These are phyloP conservation scores for Tenebrio molitor DNA, from an alignment of 1,140 invertebrate species.

Conservation along the genomic window DNA sequence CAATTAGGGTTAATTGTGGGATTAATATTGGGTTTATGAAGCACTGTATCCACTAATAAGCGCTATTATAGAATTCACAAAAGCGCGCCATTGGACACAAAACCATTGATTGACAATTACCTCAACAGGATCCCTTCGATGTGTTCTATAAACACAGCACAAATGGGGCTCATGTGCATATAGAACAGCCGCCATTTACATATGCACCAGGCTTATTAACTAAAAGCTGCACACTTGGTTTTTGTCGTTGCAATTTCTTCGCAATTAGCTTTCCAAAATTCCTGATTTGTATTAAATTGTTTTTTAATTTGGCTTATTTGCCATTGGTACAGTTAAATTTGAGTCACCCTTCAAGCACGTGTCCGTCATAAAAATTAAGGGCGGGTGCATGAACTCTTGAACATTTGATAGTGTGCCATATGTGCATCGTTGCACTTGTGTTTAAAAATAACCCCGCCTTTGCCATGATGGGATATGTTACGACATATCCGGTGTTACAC, in stretches of 20 bases:
- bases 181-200: constrained; percentile 1
- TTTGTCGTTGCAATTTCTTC: too few species aligned
- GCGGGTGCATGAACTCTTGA: constrained; percentile 21
- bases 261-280: too few species aligned
- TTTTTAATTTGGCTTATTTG: background rate
- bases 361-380: constrained; percentile 7
- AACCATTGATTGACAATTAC: constrained; percentile 35
- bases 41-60: background rate
- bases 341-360: constrained; percentile 19
- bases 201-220: constrained; percentile 32
- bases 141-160: constrained; percentile 22
- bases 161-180: constrained; percentile 37
- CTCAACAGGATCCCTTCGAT: constrained; percentile 5
- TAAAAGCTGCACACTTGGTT: background rate
- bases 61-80: constrained; percentile 12
- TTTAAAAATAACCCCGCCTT: constrained; percentile 20
- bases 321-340: background rate
- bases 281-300: too few species aligned
- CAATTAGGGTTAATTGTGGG: background rate
- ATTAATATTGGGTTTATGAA: constrained; percentile 5
- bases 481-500: constrained; percentile 36
- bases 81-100: constrained; percentile 1
- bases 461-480: constrained; percentile 23
- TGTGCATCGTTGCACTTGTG: constrained; percentile 23
- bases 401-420: constrained; percentile 31